Evolutionary conservation across 92 coral and sea anemone species (phyloP).

Genomic region (Epizoanthus rinbou): DNA sequence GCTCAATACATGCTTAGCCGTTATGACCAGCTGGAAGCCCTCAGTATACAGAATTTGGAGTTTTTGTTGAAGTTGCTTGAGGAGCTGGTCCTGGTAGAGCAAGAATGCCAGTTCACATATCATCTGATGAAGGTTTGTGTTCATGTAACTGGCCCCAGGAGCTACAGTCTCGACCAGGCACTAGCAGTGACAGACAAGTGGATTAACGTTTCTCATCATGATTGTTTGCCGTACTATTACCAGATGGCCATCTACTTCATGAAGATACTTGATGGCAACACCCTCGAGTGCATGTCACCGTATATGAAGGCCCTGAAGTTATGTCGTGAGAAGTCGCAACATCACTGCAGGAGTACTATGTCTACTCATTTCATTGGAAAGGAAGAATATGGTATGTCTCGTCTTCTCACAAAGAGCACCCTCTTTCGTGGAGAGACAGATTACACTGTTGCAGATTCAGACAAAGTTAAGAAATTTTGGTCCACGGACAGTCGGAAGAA

Average conservation of each 20-base stretch:
- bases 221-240: slow-evolving; percentile 70
- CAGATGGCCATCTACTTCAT: slow-evolving; percentile 75
- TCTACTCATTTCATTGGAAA: slow-evolving; percentile 68
- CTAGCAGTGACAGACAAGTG: slow-evolving; percentile 65
- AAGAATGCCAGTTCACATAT: slow-evolving; percentile 48
- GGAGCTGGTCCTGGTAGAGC: slow-evolving; percentile 64
- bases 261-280: slow-evolving; percentile 71
- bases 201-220: slow-evolving; percentile 52
- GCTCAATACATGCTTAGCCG: slow-evolving; percentile 66
- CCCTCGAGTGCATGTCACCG: slow-evolving; percentile 42
- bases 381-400: slow-evolving; percentile 83
- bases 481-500: slow-evolving; percentile 61
- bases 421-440: slow-evolving; percentile 69
- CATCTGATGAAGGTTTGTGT: slow-evolving; percentile 77
- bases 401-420: slow-evolving; percentile 59
- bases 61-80: slow-evolving; percentile 65
- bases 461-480: slow-evolving; percentile 59
- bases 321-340: slow-evolving; percentile 72
- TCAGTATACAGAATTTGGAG: slow-evolving; percentile 43
- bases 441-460: slow-evolving; percentile 51
- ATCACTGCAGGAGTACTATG: slow-evolving; percentile 63
- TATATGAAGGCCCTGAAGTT: slow-evolving; percentile 48
- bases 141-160: slow-evolving; percentile 57
- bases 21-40: slow-evolving; percentile 51
- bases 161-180: slow-evolving; percentile 78